A percentile compares a stretch with the other conserved stretches of the same genome.
phyloP scores from a whole-genome alignment of 2,113 vertebrate species.

The Mandrillus leucophaeus region DNA sequence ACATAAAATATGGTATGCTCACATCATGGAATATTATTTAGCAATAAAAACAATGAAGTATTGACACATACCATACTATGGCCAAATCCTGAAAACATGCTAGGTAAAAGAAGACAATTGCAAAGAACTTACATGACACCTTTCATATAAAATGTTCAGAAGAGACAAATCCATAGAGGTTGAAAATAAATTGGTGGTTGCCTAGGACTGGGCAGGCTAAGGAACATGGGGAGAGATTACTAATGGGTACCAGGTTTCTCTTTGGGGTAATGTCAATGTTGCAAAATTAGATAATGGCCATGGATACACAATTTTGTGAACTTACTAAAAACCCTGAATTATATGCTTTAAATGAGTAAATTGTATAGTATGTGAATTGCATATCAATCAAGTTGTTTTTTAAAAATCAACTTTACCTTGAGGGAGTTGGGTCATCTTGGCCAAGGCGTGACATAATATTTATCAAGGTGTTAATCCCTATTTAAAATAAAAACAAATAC shows the following conservation, averaged over 20 bases:
- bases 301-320: background rate
- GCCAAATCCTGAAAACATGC: background rate
- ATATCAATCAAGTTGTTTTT: background rate
- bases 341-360: background rate
- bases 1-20: background rate
- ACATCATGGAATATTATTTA: background rate
- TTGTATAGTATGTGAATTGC: background rate
- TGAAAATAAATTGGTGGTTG: background rate
- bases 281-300: background rate
- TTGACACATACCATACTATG: background rate
- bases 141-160: background rate
- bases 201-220: background rate
- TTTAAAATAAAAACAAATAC: constrained; percentile 70
- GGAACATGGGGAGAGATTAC: background rate
- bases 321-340: background rate
- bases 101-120: background rate
- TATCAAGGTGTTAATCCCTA: constrained; percentile 99
- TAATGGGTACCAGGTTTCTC: background rate
- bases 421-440: constrained; percentile 98
- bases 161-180: background rate
- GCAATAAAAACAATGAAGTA: background rate
- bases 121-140: background rate
- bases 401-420: constrained; percentile 88
- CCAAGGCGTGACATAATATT: constrained; percentile 99
- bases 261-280: background rate